phyloP scores from a whole-genome alignment of 2,888 invertebrate species.

The Eupelmus urozonus region DNA sequence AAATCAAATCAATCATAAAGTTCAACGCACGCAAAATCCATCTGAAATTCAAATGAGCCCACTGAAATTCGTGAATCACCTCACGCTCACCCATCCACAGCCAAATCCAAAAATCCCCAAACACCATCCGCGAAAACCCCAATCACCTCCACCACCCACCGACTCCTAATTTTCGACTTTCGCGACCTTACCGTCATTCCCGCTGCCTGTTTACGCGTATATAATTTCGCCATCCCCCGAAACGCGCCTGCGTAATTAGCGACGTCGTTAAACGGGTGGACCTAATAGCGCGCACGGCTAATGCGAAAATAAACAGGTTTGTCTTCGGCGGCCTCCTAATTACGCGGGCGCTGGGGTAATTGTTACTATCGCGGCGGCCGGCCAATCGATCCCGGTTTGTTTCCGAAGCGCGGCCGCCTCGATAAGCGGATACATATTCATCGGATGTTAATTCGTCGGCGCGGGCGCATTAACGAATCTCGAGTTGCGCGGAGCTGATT shows the following conservation, averaged over 20 bases:
- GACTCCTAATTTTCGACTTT: no score
- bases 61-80: no score
- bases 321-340: conserved; percentile 52
- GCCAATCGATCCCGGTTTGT: conserved; percentile 28
- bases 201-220: no score
- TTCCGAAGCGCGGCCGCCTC: conserved; percentile 4
- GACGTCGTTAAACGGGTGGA: conserved; percentile 47
- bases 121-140: no score
- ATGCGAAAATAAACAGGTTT: conserved; percentile 56
- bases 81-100: no score
- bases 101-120: no score
- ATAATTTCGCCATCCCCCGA: no score
- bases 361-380: conserved; percentile 41
- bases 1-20: no score
- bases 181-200: no score
- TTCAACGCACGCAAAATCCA: no score
- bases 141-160: no score
- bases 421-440: conserved; percentile 48
- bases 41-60: no score
- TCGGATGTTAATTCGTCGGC: conserved; percentile 34
- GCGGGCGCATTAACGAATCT: conserved; percentile 1
- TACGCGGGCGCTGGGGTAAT: conserved; percentile 35
- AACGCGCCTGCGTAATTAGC: conserved; percentile 56
- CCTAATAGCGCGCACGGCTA: conserved; percentile 20
- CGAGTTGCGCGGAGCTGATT: neutral